phyloP scores from a whole-genome alignment of 1,140 invertebrate species.

The Oncopodura yosiiana region DNA sequence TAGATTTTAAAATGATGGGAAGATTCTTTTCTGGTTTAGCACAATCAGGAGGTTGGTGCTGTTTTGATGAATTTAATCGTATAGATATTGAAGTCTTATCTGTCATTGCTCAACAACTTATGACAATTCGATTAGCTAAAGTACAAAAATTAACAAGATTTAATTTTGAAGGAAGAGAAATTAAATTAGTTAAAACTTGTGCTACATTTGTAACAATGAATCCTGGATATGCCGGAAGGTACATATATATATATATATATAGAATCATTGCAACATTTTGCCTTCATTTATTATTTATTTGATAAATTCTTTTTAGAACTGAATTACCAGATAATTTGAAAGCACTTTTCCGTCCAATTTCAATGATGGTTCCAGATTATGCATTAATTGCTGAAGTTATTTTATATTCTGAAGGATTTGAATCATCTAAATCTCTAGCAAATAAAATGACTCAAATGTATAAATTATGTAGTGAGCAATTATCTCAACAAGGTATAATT shows the following conservation, averaged over 20 bases:
- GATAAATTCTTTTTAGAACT: too few relatives aligned
- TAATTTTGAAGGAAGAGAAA: conserved; percentile 80
- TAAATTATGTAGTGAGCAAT: conserved; percentile 79
- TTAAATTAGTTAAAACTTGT: conserved; percentile 71
- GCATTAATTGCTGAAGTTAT: conserved; percentile 85
- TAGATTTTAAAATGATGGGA: conserved; percentile 61
- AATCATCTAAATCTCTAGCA: conserved; percentile 70
- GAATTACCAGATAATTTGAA: conserved; percentile 73
- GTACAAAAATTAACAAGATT: conserved; percentile 56
- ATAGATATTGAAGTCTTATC: conserved; percentile 84
- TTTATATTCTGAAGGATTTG: conserved; percentile 83
- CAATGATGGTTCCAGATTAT: conserved; percentile 91
- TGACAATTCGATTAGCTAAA: conserved; percentile 67
- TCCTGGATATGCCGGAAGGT: too few relatives aligned
- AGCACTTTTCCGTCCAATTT: conserved; percentile 74
- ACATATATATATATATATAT: too few relatives aligned
- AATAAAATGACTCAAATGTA: conserved; percentile 88
- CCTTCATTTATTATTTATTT: too few relatives aligned
- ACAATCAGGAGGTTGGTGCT: conserved; percentile 81
- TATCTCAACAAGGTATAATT: conserved; percentile 60
- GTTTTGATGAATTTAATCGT: conserved; percentile 85
- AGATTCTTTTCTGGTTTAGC: conserved; percentile 75
- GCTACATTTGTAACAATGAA: conserved; percentile 81
- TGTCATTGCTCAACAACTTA: conserved; percentile 73
- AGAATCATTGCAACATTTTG: too few relatives aligned